Conservation (phyloP, 2,797 vertebrate genomes). For the Aplochiton taeniatus region DNA sequence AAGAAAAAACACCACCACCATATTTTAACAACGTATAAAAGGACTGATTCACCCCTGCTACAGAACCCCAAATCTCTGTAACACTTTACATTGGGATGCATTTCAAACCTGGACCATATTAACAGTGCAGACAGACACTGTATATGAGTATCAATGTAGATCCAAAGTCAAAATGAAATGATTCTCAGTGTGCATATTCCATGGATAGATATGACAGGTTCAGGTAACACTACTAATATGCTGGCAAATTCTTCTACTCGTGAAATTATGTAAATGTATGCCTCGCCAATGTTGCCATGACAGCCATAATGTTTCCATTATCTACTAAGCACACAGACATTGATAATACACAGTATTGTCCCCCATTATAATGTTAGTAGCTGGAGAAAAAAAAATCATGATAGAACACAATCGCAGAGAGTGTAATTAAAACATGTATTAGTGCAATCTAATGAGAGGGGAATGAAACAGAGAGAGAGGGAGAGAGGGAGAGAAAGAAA, state of each 20-base stretch:
- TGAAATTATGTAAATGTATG: conserved; percentile 49
- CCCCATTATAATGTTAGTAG: conserved; percentile 47
- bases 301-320: conserved; percentile 46
- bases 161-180: conserved; percentile 52
- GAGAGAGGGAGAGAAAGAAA: conserved; percentile 38
- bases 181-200: conserved; percentile 46
- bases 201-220: conserved; percentile 44
- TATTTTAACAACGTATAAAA: conserved; percentile 29
- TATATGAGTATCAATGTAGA: conserved; percentile 40
- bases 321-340: conserved; percentile 34
- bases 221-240: conserved; percentile 36
- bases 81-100: conserved; percentile 34
- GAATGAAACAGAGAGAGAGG: conserved; percentile 16
- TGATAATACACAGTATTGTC: conserved; percentile 42
- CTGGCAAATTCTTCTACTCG: conserved; percentile 34
- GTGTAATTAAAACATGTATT: conserved; percentile 65
- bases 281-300: conserved; percentile 54
- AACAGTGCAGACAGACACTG: conserved; percentile 54
- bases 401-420: conserved; percentile 28
- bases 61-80: conserved; percentile 23
- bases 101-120: conserved; percentile 51
- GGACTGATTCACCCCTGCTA: conserved; percentile 4
- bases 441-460: conserved; percentile 74
- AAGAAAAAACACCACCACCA: conserved; percentile 25
- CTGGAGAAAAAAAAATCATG: conserved; percentile 19